phyloP scores from a whole-genome alignment of 2,797 vertebrate genomes.

The Esox masquinongy region DNA sequence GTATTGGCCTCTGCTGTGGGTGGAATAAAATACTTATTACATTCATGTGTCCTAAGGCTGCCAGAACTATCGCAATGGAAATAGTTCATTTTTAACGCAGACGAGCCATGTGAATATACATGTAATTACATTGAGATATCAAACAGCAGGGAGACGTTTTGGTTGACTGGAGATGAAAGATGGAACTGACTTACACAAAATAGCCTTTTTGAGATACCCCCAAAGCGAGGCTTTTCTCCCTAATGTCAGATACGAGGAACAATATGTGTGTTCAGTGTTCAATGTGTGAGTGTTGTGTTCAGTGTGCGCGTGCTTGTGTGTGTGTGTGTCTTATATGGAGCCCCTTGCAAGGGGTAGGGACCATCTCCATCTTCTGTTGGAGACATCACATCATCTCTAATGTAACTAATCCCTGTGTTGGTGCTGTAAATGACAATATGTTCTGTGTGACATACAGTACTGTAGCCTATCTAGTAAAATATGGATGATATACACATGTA shows the following conservation, averaged over 20 bases:
- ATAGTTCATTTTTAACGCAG: conserved; percentile 56
- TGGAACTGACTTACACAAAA: conserved; percentile 41
- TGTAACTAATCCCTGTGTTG: too few species aligned
- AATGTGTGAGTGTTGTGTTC: neutral
- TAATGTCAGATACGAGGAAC: conserved; percentile 1
- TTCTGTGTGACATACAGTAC: too few species aligned
- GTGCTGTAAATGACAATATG: too few species aligned
- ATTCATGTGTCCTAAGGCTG: conserved; percentile 61
- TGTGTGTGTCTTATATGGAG: conserved; percentile 6
- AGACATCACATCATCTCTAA: too few species aligned
- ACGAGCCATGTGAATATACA: conserved; percentile 48
- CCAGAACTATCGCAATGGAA: conserved; percentile 63
- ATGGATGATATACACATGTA: neutral
- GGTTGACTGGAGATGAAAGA: conserved; percentile 53
- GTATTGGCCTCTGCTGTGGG: conserved; percentile 52
- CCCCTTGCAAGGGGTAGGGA: too few species aligned
- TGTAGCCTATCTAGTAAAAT: too few species aligned
- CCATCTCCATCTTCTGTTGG: too few species aligned
- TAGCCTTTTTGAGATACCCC: conserved; percentile 19
- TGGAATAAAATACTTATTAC: conserved; percentile 67
- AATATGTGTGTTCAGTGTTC: too few species aligned
- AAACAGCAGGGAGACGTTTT: conserved; percentile 48
- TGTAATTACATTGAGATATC: conserved; percentile 51
- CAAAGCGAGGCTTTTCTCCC: conserved; percentile 12
- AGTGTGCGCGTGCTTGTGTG: conserved; percentile 9